phyloP scores from a whole-genome alignment of 2,888 invertebrate genomes.

The Anthophora plumipes region DNA sequence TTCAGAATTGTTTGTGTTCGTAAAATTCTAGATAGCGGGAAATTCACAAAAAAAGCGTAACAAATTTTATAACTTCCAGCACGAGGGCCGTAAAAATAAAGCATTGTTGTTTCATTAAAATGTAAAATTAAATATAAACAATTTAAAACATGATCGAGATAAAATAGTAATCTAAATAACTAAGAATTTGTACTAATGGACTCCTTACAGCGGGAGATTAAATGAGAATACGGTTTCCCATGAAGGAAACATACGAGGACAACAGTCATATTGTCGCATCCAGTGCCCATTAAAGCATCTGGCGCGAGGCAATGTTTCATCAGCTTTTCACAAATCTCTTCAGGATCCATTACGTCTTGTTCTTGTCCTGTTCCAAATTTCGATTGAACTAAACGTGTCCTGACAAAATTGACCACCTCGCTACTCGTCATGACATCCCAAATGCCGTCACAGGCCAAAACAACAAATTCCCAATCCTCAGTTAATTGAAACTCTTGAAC shows the following conservation, averaged over 20 bases:
- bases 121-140: slow-evolving; percentile 32
- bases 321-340: slow-evolving; percentile 97
- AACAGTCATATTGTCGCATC: slow-evolving; percentile 99
- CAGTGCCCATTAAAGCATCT: slow-evolving; percentile 98
- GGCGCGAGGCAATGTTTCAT: slow-evolving; percentile 98
- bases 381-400: slow-evolving; percentile 88
- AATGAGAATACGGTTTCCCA: slow-evolving; percentile 85
- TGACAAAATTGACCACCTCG: slow-evolving; percentile 96
- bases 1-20: not conserved
- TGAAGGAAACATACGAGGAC: slow-evolving; percentile 93
- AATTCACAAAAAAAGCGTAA: not conserved
- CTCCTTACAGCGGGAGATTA: slow-evolving; percentile 78
- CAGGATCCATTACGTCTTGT: slow-evolving; percentile 93
- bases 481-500: slow-evolving; percentile 92
- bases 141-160: slow-evolving; percentile 15
- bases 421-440: slow-evolving; percentile 99
- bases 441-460: slow-evolving; percentile 99
- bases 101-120: slow-evolving; percentile 1
- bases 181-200: slow-evolving; percentile 57
- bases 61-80: slow-evolving; percentile 7
- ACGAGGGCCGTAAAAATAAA: not conserved
- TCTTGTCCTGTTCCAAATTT: slow-evolving; percentile 67
- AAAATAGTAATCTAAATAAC: slow-evolving; percentile 25
- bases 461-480: slow-evolving; percentile 97
- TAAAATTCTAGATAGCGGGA: slow-evolving; percentile 1